Conservation (phyloP, 2,797 vertebrate genomes). For the Picus viridis region DNA sequence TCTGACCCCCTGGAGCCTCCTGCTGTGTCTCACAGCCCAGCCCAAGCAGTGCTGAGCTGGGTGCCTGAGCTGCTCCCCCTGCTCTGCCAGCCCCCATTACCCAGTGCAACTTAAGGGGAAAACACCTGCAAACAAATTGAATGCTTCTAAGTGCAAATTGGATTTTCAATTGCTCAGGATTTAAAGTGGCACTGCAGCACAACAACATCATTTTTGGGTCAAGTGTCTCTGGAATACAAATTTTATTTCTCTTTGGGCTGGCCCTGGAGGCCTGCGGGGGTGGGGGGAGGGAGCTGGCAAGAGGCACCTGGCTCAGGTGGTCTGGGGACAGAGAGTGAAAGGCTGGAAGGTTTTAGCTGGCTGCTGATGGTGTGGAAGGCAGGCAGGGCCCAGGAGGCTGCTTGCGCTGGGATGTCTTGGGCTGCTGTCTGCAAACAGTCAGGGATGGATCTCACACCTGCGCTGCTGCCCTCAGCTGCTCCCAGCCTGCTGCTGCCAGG, state of each 20-base stretch:
- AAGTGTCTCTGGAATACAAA: constrained; percentile 1
- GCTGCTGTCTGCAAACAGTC: neutral
- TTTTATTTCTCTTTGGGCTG: neutral
- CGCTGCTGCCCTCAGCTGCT: fast-evolving
- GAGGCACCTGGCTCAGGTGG: neutral
- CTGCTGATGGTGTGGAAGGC: neutral
- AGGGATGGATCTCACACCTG: neutral
- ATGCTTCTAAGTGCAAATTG: constrained; percentile 68
- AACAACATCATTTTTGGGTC: constrained; percentile 43
- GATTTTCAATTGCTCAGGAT: constrained; percentile 62
- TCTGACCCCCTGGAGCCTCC: neutral
- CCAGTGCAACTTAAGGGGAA: constrained; percentile 6
- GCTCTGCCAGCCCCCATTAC: constrained; percentile 12
- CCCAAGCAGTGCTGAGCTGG: fast-evolving
- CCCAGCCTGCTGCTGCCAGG: fast-evolving
- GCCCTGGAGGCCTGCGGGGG: neutral
- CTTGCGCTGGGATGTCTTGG: neutral
- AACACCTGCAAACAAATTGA: constrained; percentile 67
- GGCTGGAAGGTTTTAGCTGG: neutral
- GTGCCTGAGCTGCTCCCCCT: neutral
- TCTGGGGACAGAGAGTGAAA: neutral
- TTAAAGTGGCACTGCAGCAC: constrained; percentile 63
- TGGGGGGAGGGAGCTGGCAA: neutral
- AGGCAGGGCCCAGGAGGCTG: neutral
- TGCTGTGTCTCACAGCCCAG: neutral